Base-by-base conservation (phyloP, 2,113 vertebrate genomes). In the Rhineura floridana region DNA sequence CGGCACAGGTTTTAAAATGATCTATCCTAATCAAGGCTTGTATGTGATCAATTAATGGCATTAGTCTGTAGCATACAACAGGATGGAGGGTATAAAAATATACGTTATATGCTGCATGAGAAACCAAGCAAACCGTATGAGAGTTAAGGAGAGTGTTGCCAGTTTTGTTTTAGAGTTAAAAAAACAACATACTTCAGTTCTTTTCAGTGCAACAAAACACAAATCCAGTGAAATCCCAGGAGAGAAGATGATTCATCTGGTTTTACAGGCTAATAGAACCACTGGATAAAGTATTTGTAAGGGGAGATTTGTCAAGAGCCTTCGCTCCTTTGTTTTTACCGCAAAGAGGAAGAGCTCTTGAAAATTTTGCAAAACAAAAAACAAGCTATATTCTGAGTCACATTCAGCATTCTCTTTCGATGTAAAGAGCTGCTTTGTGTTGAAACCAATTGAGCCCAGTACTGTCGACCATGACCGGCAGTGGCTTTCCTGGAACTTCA, bases 171-270 rank as follows among this genome's bases (percentile, higher is more conserved):
- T 87, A 42, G 15, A 87, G 69, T 87, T 44, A 91, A 85, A 13
- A 11, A 88, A 83, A 89, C 3, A 76, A 5, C 33, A 85, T 36
- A 48, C 77, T 92, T 91, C 44, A 65, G 17, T 42, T 81, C 25
- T 76, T n/a, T 30, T 86, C 86, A 92, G 63, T 90, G 30, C 8
- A 87, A 83, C 82, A 83, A 90, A 93, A 83, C 39, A 85, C 81
- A 81, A 39, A 48, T 91, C 86, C 28, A 80, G n/a, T 59, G 33
- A 7, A 42, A 90, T 42, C 52, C 46, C 88, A 85, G 33, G 79
- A 89, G 92, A 81, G 5, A 73, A 73, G 78, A 91, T 52, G 25
- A 91, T 65, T 84, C 46, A 82, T 62, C 21, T 89, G 28, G 5
- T 82, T 28, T 83, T 90, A 50, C 30, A 70, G 86, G 90, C 25